Evolutionary conservation across 2,113 vertebrate genomes (phyloP).

Genomic region (Phrynocephalus versicolor): DNA sequence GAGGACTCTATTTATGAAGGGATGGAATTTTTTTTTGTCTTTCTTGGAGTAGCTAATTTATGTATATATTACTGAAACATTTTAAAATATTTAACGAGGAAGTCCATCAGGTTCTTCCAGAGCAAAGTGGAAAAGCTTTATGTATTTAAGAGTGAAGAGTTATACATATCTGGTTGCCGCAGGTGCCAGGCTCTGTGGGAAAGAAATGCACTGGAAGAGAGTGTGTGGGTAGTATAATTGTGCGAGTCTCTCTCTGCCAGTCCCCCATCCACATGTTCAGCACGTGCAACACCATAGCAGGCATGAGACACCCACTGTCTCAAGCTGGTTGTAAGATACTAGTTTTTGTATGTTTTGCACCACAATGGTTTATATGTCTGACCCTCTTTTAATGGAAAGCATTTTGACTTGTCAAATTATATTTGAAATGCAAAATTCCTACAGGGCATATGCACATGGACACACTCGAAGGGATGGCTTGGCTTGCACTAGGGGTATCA

Average conservation of each 20-base stretch:
- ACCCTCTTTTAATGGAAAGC: not conserved
- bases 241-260: not conserved
- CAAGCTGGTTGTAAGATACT: conserved; percentile 5
- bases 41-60: conserved; percentile 54
- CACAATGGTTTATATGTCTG: not conserved
- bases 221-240: not conserved
- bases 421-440: not conserved
- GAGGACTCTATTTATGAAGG: conserved; percentile 47
- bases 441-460: not conserved
- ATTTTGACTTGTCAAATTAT: not conserved
- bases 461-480: too few species aligned
- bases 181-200: not conserved
- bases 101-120: not conserved
- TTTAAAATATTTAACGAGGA: conserved; percentile 74
- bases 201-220: not conserved
- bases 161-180: not conserved
- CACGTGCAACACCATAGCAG: not conserved
- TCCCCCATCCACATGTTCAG: not conserved
- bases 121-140: not conserved
- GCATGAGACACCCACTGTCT: not conserved
- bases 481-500: not conserved
- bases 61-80: conserved; percentile 39
- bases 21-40: conserved; percentile 19
- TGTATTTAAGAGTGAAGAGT: conserved; percentile 34
- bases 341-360: conserved; percentile 10